A percentile compares a stretch with the other conserved stretches of the same genome.
phyloP scores from a whole-genome alignment of 2,888 invertebrate species.

The Dynastes tityus region DNA sequence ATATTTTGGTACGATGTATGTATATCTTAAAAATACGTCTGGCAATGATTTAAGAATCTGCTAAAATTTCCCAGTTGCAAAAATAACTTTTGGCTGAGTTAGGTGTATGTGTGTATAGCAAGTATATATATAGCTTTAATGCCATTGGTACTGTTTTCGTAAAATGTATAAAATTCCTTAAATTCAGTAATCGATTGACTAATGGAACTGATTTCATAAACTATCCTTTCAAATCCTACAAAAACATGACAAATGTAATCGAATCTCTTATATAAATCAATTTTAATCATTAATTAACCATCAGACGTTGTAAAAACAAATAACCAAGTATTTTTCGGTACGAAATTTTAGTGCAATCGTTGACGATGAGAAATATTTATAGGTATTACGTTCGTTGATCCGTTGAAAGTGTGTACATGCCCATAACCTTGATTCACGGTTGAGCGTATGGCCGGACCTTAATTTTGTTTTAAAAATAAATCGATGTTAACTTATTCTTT shows the following conservation, averaged over 20 bases:
- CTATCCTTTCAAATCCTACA: too few relatives aligned
- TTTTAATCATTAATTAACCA: too few relatives aligned
- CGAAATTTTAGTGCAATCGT: constrained; percentile 13
- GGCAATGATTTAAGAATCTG: constrained; percentile 24
- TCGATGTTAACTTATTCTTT: constrained; percentile 12
- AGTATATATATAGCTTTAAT: too few relatives aligned
- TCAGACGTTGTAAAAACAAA: not conserved
- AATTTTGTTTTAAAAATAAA: constrained; percentile 39
- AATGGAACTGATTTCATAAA: not conserved
- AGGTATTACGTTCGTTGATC: constrained; percentile 52
- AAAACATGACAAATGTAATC: too few relatives aligned
- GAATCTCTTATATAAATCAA: too few relatives aligned
- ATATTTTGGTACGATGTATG: constrained; percentile 19
- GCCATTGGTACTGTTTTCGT: too few relatives aligned
- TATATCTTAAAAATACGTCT: constrained; percentile 30
- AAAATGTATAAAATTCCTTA: too few relatives aligned
- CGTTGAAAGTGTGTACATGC: constrained; percentile 52
- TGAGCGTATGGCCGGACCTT: constrained; percentile 23
- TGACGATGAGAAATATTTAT: constrained; percentile 54
- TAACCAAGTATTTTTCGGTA: not conserved
- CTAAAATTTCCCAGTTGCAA: constrained; percentile 20
- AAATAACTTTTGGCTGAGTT: constrained; percentile 34
- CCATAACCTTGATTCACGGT: constrained; percentile 53
- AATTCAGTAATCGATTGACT: not conserved
- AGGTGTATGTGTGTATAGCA: not conserved